Evolutionary conservation across 2,113 vertebrate species (phyloP), one percentile per base, ranked within the genome.

Genomic region (Rhynchomys soricoides): DNA sequence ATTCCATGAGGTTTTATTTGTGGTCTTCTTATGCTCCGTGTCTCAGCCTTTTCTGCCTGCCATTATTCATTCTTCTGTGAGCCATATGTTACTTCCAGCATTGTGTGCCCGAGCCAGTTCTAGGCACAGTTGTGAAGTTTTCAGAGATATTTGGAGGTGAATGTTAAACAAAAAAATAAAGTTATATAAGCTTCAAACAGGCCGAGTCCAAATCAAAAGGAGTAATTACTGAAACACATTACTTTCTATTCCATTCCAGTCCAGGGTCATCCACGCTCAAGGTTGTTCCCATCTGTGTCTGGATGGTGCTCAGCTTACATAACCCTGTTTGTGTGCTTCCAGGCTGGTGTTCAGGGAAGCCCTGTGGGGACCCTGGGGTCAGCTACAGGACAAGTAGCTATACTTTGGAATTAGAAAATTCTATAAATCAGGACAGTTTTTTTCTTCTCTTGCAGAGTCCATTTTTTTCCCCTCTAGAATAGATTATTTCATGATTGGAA

Each of bases 131-230:
- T 73, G 48, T 88, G 79, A 78, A n/a, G 48, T 85, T 85, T 88
- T 91, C 57, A 74, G 34, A 52, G 73, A 52, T 70, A 71, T 59
- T 79, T 57, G 95, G 31, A 91, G 62, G 40, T 64, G 24, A 71
- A 45, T 59, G 19, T 82, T 89, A 90, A 94, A 77, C 15, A 71
- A 48, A 31, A 62, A 75, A 90, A 89, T 68, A 59, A 89, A 91
- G 55, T 71, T 81, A 82, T 11, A 77, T 68, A 40, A 86, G 43
- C 17, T 50, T 62, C 17, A 81, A 83, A 85, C 45, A 11, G 59
- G 70, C 91, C 59, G n/a, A 29, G 34, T 82, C 16, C 34, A 81
- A 88, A 90, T 34, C 50, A 70, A 90, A 86, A 34, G 37, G 74
- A 85, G 74, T 52, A 89, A 77, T 86, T 59, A 73, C 10, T n/a